Conservation (phyloP, 2,113 vertebrate species). For the Ia io region DNA sequence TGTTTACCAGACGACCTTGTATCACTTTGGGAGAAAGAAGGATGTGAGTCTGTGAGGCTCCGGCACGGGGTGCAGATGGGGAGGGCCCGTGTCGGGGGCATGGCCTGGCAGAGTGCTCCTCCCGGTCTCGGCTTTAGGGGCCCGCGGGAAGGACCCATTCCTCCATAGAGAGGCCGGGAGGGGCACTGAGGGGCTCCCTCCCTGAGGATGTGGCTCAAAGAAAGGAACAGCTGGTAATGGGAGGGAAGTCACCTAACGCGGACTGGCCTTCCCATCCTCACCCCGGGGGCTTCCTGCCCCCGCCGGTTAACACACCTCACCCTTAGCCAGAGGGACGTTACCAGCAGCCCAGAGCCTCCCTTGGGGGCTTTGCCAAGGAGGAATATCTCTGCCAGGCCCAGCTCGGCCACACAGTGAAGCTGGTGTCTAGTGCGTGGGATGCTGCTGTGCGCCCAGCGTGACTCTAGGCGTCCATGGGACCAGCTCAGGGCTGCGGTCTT, state of each 20-base stretch:
- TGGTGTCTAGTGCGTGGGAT: too few species aligned
- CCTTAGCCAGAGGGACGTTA: not conserved
- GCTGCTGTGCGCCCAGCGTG: not conserved
- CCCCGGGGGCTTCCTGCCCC: fast-evolving
- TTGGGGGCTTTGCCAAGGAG: not conserved
- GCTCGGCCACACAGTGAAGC: fast-evolving
- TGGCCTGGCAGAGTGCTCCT: not conserved
- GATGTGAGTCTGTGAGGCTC: not conserved
- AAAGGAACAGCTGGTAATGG: not conserved
- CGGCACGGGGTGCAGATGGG: not conserved
- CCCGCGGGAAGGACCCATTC: not conserved
- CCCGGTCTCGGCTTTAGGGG: not conserved
- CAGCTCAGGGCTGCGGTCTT: not conserved
- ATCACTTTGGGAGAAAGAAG: not conserved
- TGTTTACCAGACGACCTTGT: not conserved
- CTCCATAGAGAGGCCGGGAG: not conserved
- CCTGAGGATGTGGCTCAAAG: not conserved
- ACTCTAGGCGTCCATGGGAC: not conserved
- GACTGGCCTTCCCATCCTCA: fast-evolving
- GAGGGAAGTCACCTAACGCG: not conserved
- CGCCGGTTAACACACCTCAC: not conserved
- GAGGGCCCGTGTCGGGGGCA: fast-evolving
- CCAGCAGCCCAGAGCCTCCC: not conserved
- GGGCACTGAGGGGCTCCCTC: not conserved
- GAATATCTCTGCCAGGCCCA: not conserved